Conservation (phyloP, 1,140 invertebrate genomes). For the Lordiphosa collinella region DNA sequence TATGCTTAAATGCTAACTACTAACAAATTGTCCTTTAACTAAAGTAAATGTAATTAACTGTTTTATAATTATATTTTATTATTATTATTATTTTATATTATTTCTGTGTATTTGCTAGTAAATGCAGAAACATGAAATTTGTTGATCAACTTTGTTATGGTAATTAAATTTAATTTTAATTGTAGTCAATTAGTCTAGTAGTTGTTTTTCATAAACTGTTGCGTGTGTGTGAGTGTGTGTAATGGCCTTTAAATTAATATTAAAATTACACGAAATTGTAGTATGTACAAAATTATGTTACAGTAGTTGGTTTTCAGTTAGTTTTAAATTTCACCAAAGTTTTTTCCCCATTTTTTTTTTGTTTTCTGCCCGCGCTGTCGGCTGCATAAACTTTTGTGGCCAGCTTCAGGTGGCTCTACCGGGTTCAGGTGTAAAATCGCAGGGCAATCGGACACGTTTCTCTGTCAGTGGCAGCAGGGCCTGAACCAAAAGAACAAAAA, state of each 20-base stretch:
- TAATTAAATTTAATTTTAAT: constrained; percentile 55
- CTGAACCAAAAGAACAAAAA: too few species aligned
- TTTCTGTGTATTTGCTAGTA: constrained; percentile 63
- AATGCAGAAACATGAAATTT: constrained; percentile 77
- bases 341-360: constrained; percentile 38
- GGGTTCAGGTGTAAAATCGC: constrained; percentile 42
- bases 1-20: constrained; percentile 70
- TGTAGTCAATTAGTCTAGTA: constrained; percentile 72
- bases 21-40: constrained; percentile 76
- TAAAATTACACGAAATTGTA: constrained; percentile 55
- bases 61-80: constrained; percentile 49
- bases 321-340: constrained; percentile 66
- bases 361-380: constrained; percentile 1
- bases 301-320: constrained; percentile 40
- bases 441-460: constrained; percentile 50
- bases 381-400: constrained; percentile 31
- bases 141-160: constrained; percentile 53
- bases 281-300: constrained; percentile 76
- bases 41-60: constrained; percentile 70
- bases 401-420: constrained; percentile 7
- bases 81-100: constrained; percentile 35
- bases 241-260: constrained; percentile 35
- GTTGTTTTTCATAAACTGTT: constrained; percentile 35
- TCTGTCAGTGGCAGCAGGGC: constrained; percentile 15
- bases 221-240: constrained; percentile 5